Percentiles rank a stretch among this genome's conserved stretches.
Conservation (phyloP, 2,888 invertebrate genomes). For the Drosophila eohydei region DNA sequence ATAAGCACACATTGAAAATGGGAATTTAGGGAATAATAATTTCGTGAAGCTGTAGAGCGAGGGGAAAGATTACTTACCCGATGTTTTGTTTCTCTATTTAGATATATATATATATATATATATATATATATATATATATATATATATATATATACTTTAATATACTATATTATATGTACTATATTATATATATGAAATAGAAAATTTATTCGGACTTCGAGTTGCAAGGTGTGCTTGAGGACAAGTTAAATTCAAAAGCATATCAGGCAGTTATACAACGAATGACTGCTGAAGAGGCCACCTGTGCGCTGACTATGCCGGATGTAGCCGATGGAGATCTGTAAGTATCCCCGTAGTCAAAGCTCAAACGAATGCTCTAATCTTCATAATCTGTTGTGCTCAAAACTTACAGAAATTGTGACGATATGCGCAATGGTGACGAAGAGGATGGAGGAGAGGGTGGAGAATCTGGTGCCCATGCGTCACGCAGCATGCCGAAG, state of each 20-base stretch:
- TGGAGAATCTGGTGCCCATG: slow-evolving; percentile 66
- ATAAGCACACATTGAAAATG: no score
- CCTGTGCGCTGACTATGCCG: slow-evolving; percentile 94
- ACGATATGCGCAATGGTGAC: slow-evolving; percentile 74
- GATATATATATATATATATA: no score
- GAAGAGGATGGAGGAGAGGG: slow-evolving; percentile 77
- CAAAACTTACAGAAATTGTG: slow-evolving; percentile 52
- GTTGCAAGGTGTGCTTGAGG: slow-evolving; percentile 99
- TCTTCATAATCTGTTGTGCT: neutral
- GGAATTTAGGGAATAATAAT: no score
- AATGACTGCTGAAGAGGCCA: slow-evolving; percentile 98
- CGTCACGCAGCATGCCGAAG: slow-evolving; percentile 75
- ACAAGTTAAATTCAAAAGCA: slow-evolving; percentile 97
- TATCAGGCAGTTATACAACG: slow-evolving; percentile 96
- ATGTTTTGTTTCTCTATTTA: no score
- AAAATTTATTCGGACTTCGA: slow-evolving; percentile 99
- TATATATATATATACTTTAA: no score
- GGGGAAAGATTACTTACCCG: no score
- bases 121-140: no score
- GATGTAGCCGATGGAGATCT: slow-evolving; percentile 90
- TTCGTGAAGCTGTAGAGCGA: no score
- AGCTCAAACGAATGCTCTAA: neutral
- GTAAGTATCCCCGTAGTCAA: slow-evolving; percentile 72
- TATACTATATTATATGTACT: neutral
- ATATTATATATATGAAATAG: slow-evolving; percentile 85